Percentiles rank a stretch among this genome's conserved stretches.
Conservation (phyloP, 1,140 invertebrate species). For the Chironomus striatipennis region DNA sequence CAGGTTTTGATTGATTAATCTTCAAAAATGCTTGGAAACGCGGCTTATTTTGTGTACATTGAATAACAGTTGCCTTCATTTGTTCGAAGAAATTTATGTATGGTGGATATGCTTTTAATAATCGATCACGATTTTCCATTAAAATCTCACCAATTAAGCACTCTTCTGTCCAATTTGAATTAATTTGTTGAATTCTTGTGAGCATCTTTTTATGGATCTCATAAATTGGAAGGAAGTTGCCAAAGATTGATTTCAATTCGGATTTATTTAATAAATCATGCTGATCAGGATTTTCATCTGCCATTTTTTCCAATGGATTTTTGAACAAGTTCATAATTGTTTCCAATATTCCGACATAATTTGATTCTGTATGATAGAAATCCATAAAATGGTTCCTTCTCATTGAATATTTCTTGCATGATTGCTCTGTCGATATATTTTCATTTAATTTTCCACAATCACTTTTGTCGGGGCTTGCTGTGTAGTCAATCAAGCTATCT, state of each 20-base stretch:
- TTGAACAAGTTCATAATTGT: constrained; percentile 91
- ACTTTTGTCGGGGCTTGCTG: constrained; percentile 61
- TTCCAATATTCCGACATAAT: constrained; percentile 91
- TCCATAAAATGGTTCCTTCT: constrained; percentile 81
- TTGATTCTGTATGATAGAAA: constrained; percentile 90
- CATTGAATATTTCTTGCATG: constrained; percentile 51
- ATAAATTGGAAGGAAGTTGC: constrained; percentile 88
- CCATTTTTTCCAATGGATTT: constrained; percentile 76
- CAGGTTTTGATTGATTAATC: constrained; percentile 82
- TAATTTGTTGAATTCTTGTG: constrained; percentile 45
- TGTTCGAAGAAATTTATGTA: constrained; percentile 98
- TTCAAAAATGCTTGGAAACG: constrained; percentile 97
- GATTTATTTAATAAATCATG: constrained; percentile 77
- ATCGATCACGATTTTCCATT: constrained; percentile 67
- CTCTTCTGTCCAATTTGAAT: constrained; percentile 68
- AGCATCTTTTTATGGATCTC: constrained; percentile 79
- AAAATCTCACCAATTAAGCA: constrained; percentile 80
- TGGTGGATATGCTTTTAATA: constrained; percentile 90
- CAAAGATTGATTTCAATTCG: constrained; percentile 93
- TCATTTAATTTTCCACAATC: constrained; percentile 28
- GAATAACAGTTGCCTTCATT: constrained; percentile 83
- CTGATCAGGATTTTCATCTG: constrained; percentile 53
- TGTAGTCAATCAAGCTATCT: constrained; percentile 79
- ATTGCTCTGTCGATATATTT: constrained; percentile 34
- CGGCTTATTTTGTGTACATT: constrained; percentile 85